Evolutionary conservation across 2,888 invertebrate genomes (phyloP).

Genomic region (Andrena trimmerana): DNA sequence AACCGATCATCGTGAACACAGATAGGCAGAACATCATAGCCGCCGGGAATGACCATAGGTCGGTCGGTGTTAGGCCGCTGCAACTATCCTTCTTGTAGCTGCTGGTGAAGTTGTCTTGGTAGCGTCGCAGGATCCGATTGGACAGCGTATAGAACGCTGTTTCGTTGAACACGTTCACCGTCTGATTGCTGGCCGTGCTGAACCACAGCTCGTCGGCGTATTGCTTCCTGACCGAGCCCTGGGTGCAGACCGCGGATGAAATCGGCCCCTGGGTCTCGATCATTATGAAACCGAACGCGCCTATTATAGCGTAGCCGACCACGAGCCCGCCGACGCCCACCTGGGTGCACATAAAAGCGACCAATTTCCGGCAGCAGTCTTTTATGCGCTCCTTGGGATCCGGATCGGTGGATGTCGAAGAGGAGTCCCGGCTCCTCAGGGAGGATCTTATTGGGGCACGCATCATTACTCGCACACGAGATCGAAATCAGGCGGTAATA

Average conservation of each 20-base stretch:
- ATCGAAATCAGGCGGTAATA: constrained; percentile 9
- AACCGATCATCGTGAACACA: constrained; percentile 96
- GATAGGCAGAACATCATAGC: constrained; percentile 95
- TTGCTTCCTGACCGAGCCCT: constrained; percentile 59
- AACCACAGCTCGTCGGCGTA: constrained; percentile 89
- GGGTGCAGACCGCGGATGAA: constrained; percentile 81
- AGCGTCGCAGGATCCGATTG: constrained; percentile 88
- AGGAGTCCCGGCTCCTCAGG: constrained; percentile 88
- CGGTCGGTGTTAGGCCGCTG: constrained; percentile 87
- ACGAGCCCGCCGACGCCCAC: constrained; percentile 94
- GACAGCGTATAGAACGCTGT: constrained; percentile 88
- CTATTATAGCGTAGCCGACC: constrained; percentile 94
- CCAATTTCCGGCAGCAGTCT: constrained; percentile 93
- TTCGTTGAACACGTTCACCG: constrained; percentile 89
- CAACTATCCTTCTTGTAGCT: constrained; percentile 89
- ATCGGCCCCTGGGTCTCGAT: constrained; percentile 88
- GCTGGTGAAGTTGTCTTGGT: constrained; percentile 89
- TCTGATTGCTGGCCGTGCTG: constrained; percentile 87
- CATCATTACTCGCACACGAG: constrained; percentile 69
- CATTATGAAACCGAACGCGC: constrained; percentile 92
- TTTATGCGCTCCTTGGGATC: constrained; percentile 92
- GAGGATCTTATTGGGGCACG: constrained; percentile 86
- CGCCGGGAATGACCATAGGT: constrained; percentile 95
- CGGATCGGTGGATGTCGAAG: constrained; percentile 89
- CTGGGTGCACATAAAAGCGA: constrained; percentile 97